Conservation (phyloP, 2,888 invertebrate genomes). For the Chesias legatella region DNA sequence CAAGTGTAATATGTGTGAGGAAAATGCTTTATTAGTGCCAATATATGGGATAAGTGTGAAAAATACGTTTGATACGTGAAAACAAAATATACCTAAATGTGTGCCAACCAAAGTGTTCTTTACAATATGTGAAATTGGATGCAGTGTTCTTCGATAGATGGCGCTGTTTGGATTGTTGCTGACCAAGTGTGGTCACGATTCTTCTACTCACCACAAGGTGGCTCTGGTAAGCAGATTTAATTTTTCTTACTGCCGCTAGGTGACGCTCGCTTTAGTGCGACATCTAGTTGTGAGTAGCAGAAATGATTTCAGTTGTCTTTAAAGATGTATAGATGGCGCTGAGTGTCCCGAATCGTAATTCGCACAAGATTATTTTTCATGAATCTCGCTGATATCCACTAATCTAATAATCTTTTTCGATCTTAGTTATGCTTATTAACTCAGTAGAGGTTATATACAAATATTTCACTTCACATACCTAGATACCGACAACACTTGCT, state of each 20-base stretch:
- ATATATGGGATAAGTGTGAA: conserved; percentile 43
- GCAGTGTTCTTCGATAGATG: conserved; percentile 72
- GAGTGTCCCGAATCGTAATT: conserved; percentile 10
- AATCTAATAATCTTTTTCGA: too few relatives aligned
- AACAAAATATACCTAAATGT: conserved; percentile 31
- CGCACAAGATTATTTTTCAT: too few relatives aligned
- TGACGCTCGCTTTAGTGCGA: conserved; percentile 24
- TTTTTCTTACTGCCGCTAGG: conserved; percentile 3
- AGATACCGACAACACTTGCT: too few relatives aligned
- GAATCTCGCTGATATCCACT: too few relatives aligned
- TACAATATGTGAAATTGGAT: conserved; percentile 61
- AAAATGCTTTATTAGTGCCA: conserved; percentile 48
- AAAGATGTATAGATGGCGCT: conserved; percentile 44
- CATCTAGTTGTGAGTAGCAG: conserved; percentile 50
- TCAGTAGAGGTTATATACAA: too few relatives aligned
- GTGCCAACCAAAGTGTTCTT: conserved; percentile 33
- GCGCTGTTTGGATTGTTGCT: conserved; percentile 60
- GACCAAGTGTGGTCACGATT: conserved; percentile 48
- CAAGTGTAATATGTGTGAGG: conserved; percentile 56
- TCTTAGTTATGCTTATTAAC: too few relatives aligned
- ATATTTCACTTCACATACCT: too few relatives aligned
- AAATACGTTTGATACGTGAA: conserved; percentile 48
- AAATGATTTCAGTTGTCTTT: conserved; percentile 16
- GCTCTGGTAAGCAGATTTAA: conserved; percentile 54
- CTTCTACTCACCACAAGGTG: conserved; percentile 56